Evolutionary conservation across 2,797 vertebrate genomes (phyloP).

Genomic region (Aplochiton taeniatus): DNA sequence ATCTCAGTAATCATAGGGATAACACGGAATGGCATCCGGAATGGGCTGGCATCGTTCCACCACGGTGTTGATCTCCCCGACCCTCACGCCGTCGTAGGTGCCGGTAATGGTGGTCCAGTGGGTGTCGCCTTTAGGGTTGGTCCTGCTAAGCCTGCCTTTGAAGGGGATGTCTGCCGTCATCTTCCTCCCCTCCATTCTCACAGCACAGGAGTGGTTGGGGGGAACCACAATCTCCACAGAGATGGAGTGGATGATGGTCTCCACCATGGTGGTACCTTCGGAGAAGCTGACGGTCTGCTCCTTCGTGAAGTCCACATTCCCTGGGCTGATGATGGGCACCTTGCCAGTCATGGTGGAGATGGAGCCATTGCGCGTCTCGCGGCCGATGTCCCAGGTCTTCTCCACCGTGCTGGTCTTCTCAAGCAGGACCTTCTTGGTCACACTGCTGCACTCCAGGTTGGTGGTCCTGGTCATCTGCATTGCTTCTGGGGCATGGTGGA

Average conservation of each 20-base stretch:
- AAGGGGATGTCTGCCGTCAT: constrained; percentile 73
- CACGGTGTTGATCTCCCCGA: constrained; percentile 67
- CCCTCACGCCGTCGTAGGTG: constrained; percentile 59
- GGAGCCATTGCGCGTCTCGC: constrained; percentile 67
- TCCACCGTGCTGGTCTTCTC: constrained; percentile 63
- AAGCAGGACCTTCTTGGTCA: constrained; percentile 67
- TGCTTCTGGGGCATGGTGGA: constrained; percentile 68
- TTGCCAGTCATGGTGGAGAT: constrained; percentile 67
- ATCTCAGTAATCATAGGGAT: constrained; percentile 15
- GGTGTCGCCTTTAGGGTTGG: constrained; percentile 65
- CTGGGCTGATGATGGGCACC: constrained; percentile 60
- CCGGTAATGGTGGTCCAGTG: constrained; percentile 67
- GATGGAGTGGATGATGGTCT: constrained; percentile 61
- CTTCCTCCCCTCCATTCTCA: constrained; percentile 72
- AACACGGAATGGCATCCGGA: constrained; percentile 54
- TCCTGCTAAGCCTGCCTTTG: constrained; percentile 65
- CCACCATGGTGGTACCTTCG: constrained; percentile 58
- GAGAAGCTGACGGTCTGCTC: constrained; percentile 70
- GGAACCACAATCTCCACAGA: constrained; percentile 63
- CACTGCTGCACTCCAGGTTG: constrained; percentile 64
- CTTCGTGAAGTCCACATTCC: constrained; percentile 62
- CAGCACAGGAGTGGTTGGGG: constrained; percentile 65
- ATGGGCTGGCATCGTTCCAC: constrained; percentile 70
- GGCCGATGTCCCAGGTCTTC: constrained; percentile 70
- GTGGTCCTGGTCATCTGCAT: constrained; percentile 67